phyloP scores from a whole-genome alignment of 2,113 vertebrate genomes.

The Malurus cyaneus region DNA sequence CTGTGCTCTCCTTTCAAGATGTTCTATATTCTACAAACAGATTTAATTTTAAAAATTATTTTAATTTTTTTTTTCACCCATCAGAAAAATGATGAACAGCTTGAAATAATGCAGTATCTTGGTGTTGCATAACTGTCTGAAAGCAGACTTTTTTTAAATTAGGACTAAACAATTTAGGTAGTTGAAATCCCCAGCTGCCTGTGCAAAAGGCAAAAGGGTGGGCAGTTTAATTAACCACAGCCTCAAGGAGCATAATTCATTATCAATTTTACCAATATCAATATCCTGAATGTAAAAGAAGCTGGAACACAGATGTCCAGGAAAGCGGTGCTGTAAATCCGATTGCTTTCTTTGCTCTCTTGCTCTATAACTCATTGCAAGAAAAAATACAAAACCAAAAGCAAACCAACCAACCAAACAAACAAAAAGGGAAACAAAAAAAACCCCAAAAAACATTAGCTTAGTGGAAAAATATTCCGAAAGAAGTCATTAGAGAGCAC shows the following conservation, averaged over 20 bases:
- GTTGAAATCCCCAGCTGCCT: conserved; percentile 28
- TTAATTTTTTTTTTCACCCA: background rate
- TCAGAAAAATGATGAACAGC: background rate
- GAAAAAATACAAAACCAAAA: background rate
- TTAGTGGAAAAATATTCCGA: background rate
- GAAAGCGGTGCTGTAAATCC: conserved; percentile 19
- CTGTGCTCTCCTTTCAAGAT: background rate
- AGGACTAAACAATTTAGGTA: conserved; percentile 35
- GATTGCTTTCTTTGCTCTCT: conserved; percentile 37
- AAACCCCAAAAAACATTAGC: background rate
- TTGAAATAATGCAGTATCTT: conserved; percentile 20
- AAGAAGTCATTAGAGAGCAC: background rate
- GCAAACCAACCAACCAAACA: background rate
- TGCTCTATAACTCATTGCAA: conserved; percentile 50
- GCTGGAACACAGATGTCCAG: conserved; percentile 28
- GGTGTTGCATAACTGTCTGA: conserved; percentile 21
- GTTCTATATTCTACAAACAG: background rate
- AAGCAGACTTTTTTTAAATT: conserved; percentile 57
- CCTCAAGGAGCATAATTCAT: conserved; percentile 63
- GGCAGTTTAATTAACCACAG: conserved; percentile 70
- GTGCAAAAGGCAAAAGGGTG: conserved; percentile 53
- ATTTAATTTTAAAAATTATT: background rate
- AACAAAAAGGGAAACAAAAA: background rate
- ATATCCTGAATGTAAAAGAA: background rate
- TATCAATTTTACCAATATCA: conserved; percentile 54